Conservation (phyloP, 2,797 vertebrate genomes). For the Poeciliopsis turneri region DNA sequence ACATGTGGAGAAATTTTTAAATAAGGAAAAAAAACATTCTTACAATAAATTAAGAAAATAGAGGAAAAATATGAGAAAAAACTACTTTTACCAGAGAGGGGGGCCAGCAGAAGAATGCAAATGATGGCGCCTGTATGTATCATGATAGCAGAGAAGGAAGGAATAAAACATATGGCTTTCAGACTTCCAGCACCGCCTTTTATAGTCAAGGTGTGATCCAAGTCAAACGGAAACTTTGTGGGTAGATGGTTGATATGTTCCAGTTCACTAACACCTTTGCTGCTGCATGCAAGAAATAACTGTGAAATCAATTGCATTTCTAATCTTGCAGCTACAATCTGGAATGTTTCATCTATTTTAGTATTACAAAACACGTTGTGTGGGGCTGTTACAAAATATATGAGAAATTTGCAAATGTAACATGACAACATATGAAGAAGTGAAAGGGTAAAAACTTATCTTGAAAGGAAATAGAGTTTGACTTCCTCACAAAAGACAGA, state of each 20-base stretch:
- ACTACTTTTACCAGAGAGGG: conserved; percentile 58
- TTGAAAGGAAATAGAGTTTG: neutral
- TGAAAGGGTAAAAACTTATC: neutral
- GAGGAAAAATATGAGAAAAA: neutral
- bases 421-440: neutral
- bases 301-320: neutral
- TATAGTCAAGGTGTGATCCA: conserved; percentile 4
- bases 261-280: neutral
- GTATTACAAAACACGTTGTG: neutral
- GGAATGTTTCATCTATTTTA: neutral
- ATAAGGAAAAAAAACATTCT: neutral
- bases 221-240: conserved; percentile 46
- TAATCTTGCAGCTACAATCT: neutral
- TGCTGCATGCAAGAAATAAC: neutral
- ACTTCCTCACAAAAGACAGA: neutral
- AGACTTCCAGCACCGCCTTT: neutral
- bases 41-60: neutral
- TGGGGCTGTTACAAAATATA: neutral
- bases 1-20: neutral
- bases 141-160: conserved; percentile 27
- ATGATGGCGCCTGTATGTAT: conserved; percentile 16
- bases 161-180: neutral
- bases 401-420: neutral
- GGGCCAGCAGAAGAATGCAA: conserved; percentile 36
- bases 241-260: conserved; percentile 19